These are phyloP conservation scores for Taphrorychus bicolor DNA, from an alignment of 2,888 invertebrate species.

Conservation along the genomic window DNA sequence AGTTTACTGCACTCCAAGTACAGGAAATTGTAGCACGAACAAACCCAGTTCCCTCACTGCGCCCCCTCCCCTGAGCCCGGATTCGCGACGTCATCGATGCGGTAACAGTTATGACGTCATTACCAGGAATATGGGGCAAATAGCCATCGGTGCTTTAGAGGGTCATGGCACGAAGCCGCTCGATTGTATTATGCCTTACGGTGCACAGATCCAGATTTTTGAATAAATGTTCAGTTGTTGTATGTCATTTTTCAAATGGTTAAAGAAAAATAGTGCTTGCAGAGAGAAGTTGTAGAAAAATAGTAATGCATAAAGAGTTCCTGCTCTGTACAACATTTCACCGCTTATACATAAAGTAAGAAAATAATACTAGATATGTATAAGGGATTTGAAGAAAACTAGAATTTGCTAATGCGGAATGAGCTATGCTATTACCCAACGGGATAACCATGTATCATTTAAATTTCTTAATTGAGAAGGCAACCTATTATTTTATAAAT, in stretches of 20 bases:
- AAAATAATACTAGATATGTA: too few species aligned
- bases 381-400: too few species aligned
- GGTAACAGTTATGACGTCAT: slow-evolving; percentile 37
- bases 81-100: slow-evolving; percentile 29
- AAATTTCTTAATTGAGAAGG: too few species aligned
- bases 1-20: not conserved
- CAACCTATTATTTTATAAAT: not conserved
- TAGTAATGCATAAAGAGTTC: too few species aligned
- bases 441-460: too few species aligned
- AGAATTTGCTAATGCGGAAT: too few species aligned
- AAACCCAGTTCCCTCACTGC: slow-evolving; percentile 7
- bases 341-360: too few species aligned
- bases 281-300: not conserved
- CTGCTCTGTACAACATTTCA: too few species aligned
- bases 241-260: not conserved
- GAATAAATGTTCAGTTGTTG: not conserved
- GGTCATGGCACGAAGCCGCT: slow-evolving; percentile 17
- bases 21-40: slow-evolving; percentile 5
- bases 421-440: too few species aligned
- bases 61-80: slow-evolving; percentile 8
- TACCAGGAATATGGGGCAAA: slow-evolving; percentile 9
- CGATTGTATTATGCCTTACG: not conserved
- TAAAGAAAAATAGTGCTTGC: not conserved
- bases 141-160: slow-evolving; percentile 4
- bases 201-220: slow-evolving; percentile 16